These are phyloP conservation scores for Bubo blakistoni DNA, from an alignment of 2,113 vertebrate genomes.

Conservation along the genomic window DNA sequence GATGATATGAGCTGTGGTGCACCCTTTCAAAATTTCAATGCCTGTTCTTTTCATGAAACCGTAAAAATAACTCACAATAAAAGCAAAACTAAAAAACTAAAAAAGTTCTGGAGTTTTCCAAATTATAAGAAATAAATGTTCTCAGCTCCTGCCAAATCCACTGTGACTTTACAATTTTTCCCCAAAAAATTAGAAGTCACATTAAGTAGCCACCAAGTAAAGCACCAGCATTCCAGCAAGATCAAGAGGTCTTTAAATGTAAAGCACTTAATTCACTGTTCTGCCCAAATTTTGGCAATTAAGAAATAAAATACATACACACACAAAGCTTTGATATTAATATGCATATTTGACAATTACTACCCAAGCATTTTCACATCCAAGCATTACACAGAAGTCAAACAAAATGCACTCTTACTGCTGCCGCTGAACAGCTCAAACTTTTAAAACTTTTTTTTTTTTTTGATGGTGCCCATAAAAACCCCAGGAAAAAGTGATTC, in stretches of 20 bases:
- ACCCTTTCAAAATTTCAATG: not conserved
- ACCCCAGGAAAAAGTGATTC: constrained; percentile 69
- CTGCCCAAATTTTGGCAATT: not conserved
- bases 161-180: not conserved
- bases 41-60: not conserved
- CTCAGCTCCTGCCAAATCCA: not conserved
- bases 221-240: not conserved
- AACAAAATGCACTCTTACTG: not conserved
- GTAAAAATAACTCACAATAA: not conserved
- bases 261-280: not conserved
- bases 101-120: not conserved
- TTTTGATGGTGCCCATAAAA: constrained; percentile 70
- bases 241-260: not conserved
- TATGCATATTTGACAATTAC: not conserved
- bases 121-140: not conserved
- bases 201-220: not conserved
- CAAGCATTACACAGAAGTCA: not conserved
- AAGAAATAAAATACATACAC: not conserved
- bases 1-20: not conserved
- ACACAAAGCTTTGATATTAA: constrained; percentile 1
- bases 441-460: constrained; percentile 68
- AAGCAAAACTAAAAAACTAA: not conserved
- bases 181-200: not conserved
- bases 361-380: not conserved
- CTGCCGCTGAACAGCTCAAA: constrained; percentile 33